Conservation (phyloP, 1,140 invertebrate species). For the Onthophagus taurus region DNA sequence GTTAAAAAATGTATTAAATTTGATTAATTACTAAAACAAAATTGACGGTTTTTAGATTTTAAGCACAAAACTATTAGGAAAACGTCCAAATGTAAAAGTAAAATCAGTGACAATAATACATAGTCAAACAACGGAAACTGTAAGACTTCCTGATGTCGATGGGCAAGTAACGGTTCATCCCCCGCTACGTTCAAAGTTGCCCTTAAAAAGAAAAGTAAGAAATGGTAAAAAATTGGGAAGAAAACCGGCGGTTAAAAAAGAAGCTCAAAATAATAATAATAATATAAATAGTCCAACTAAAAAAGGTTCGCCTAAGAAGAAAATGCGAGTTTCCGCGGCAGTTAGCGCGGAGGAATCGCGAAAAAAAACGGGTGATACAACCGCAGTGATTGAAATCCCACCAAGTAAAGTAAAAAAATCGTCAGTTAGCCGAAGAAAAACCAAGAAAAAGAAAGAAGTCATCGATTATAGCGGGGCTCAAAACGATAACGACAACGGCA, state of each 20-base stretch:
- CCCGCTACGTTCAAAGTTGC: slow-evolving; percentile 61
- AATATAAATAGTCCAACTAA: slow-evolving; percentile 39
- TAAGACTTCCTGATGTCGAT: slow-evolving; percentile 62
- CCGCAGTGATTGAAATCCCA: slow-evolving; percentile 20
- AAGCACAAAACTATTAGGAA: slow-evolving; percentile 67
- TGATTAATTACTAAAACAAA: too few species aligned
- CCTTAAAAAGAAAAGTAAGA: slow-evolving; percentile 63
- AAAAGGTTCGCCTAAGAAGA: slow-evolving; percentile 37
- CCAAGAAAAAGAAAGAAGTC: slow-evolving; percentile 56
- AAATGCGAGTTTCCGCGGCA: slow-evolving; percentile 30
- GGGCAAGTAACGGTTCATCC: slow-evolving; percentile 54
- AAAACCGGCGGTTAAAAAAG: too few species aligned
- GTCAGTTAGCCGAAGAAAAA: slow-evolving; percentile 33
- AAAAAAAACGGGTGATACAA: slow-evolving; percentile 25
- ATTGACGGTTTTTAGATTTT: too few species aligned
- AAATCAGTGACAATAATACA: slow-evolving; percentile 78
- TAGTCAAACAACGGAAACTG: slow-evolving; percentile 75
- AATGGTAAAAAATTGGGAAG: slow-evolving; percentile 54
- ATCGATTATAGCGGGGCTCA: slow-evolving; percentile 66
- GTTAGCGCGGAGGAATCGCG: slow-evolving; percentile 26
- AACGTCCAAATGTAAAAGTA: slow-evolving; percentile 64
- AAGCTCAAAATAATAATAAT: too few species aligned
- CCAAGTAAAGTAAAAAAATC: slow-evolving; percentile 35
- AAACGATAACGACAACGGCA: slow-evolving; percentile 38
- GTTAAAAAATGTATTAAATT: too few species aligned